These are phyloP conservation scores for Camponotus floridanus DNA, from an alignment of 1,140 invertebrate species.

Conservation along the genomic window DNA sequence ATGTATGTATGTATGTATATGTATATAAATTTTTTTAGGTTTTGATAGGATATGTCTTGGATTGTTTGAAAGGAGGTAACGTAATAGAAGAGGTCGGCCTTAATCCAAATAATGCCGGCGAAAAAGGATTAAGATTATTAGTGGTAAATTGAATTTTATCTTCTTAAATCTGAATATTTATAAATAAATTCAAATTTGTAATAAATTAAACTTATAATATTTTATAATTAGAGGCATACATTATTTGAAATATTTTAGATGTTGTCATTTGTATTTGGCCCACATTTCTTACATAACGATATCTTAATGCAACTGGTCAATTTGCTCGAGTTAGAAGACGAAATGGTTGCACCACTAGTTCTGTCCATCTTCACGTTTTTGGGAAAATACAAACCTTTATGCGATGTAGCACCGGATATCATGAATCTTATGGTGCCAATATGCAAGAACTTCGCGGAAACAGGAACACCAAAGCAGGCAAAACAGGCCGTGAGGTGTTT, in stretches of 20 bases:
- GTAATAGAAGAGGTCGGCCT: constrained; percentile 92
- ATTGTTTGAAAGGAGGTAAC: constrained; percentile 90
- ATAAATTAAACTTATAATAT: constrained; percentile 30
- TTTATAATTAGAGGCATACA: constrained; percentile 32
- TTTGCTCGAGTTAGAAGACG: constrained; percentile 93
- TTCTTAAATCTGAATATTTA: neutral
- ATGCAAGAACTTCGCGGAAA: constrained; percentile 94
- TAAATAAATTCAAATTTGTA: neutral
- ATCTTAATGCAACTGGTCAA: constrained; percentile 93
- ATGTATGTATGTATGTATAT: neutral
- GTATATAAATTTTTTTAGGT: constrained; percentile 74
- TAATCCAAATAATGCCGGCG: constrained; percentile 92
- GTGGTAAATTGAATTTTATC: constrained; percentile 85
- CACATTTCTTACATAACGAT: constrained; percentile 95
- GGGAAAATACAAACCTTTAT: constrained; percentile 94
- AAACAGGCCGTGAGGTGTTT: constrained; percentile 98
- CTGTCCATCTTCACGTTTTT: constrained; percentile 95
- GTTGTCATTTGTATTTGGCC: constrained; percentile 96
- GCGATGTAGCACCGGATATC: constrained; percentile 90
- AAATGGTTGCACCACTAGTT: constrained; percentile 93
- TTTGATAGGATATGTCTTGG: constrained; percentile 85
- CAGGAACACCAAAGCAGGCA: constrained; percentile 97
- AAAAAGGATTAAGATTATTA: constrained; percentile 93
- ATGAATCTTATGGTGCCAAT: constrained; percentile 92
- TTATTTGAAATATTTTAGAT: constrained; percentile 84